These are phyloP conservation scores for Zaprionus vittiger DNA, from an alignment of 1,140 invertebrate species.

Conservation along the genomic window DNA sequence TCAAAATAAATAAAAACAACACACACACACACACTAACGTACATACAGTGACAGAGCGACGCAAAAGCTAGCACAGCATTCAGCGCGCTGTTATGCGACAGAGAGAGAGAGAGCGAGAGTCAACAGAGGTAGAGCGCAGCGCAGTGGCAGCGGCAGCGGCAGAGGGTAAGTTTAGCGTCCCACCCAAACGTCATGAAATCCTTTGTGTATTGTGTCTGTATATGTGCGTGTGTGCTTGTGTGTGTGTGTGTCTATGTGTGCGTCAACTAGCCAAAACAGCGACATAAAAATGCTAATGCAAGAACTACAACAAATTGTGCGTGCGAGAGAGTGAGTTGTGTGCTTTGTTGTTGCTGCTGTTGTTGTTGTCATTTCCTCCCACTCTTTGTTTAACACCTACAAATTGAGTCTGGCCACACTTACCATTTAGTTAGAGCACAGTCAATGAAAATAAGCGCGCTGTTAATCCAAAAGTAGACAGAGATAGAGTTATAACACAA, in stretches of 20 bases:
- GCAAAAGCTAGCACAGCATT: constrained; percentile 73
- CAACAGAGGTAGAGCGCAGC: constrained; percentile 38
- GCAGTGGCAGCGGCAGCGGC: constrained; percentile 28
- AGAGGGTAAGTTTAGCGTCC: constrained; percentile 61
- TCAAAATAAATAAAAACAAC: constrained; percentile 77
- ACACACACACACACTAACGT: constrained; percentile 37
- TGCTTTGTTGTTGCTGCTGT: neutral
- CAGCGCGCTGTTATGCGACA: constrained; percentile 42
- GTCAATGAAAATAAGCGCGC: constrained; percentile 48
- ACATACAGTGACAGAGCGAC: constrained; percentile 37
- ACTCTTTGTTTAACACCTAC: constrained; percentile 43
- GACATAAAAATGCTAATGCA: constrained; percentile 80
- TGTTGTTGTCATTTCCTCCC: constrained; percentile 3
- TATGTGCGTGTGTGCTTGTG: constrained; percentile 23
- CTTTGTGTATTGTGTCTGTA: constrained; percentile 65
- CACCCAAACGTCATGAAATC: constrained; percentile 75
- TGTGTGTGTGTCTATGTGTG: constrained; percentile 61
- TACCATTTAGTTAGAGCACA: constrained; percentile 57
- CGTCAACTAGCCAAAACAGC: constrained; percentile 68
- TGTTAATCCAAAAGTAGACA: constrained; percentile 64
- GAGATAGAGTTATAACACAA: constrained; percentile 32
- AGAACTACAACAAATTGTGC: constrained; percentile 61
- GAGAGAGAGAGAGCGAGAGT: constrained; percentile 30
- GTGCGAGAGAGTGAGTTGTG: constrained; percentile 10
- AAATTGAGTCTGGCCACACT: constrained; percentile 70